Conservation (phyloP, 1,140 invertebrate species). For the Littorina saxatilis region DNA sequence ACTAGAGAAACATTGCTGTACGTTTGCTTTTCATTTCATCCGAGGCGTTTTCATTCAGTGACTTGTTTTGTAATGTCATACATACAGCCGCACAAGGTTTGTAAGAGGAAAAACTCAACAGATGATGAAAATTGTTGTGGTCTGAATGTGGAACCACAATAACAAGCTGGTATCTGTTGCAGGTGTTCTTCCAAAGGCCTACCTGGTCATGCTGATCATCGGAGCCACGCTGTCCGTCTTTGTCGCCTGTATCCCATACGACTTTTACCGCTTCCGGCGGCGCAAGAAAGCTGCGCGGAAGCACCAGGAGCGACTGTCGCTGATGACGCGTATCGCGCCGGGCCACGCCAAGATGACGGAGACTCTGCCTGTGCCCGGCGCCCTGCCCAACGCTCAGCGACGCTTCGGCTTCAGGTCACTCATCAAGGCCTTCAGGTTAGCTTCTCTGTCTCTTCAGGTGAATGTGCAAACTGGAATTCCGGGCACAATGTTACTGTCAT, state of each 20-base stretch:
- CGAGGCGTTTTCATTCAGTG: too few relatives aligned
- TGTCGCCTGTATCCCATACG: slow-evolving; percentile 54
- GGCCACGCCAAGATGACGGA: slow-evolving; percentile 48
- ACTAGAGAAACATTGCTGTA: too few relatives aligned
- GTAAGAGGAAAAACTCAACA: too few relatives aligned
- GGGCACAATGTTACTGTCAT: too few relatives aligned
- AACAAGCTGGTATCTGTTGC: too few relatives aligned
- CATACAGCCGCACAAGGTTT: too few relatives aligned
- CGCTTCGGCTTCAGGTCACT: slow-evolving; percentile 28
- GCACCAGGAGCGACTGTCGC: slow-evolving; percentile 48
- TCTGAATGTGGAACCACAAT: too few relatives aligned
- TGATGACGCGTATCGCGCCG: slow-evolving; percentile 50
- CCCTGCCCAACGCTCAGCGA: slow-evolving; percentile 1
- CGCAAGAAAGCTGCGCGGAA: slow-evolving; percentile 51
- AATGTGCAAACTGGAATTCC: too few relatives aligned
- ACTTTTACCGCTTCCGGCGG: slow-evolving; percentile 51
- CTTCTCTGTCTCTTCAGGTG: too few relatives aligned
- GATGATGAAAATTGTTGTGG: too few relatives aligned
- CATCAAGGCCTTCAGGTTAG: slow-evolving; percentile 19
- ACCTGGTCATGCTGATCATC: slow-evolving; percentile 53
- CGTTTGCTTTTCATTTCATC: too few relatives aligned
- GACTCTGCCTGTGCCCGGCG: neutral
- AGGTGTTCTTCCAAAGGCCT: slow-evolving; percentile 51
- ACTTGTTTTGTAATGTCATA: too few relatives aligned
- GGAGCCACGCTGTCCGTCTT: slow-evolving; percentile 51